Conservation (phyloP, 2,113 vertebrate genomes). For the Gallinago jamesoni region DNA sequence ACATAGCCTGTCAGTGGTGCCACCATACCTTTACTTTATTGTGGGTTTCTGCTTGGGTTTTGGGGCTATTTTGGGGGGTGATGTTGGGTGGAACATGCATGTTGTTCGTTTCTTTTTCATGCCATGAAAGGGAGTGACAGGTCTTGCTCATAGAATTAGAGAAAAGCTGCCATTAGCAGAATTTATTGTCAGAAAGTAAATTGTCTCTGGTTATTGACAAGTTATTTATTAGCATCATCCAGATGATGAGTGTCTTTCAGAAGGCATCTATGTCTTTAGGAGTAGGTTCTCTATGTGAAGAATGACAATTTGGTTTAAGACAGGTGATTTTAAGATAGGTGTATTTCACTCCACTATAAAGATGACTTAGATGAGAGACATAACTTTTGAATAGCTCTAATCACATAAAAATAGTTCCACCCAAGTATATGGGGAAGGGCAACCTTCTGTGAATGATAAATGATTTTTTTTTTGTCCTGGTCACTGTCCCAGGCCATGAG, state of each 20-base stretch:
- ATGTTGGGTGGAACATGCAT: fast-evolving
- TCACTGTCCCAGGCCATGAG: background rate
- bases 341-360: background rate
- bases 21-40: background rate
- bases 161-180: background rate
- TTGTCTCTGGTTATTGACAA: background rate
- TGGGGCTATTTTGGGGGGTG: too few species aligned
- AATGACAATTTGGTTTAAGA: background rate
- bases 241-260: background rate
- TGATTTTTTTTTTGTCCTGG: background rate
- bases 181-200: background rate
- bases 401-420: background rate
- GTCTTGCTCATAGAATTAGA: background rate
- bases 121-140: background rate
- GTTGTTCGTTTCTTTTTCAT: background rate
- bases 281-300: background rate
- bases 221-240: background rate
- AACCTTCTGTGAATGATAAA: background rate
- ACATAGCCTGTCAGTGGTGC: background rate
- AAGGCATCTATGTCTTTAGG: background rate
- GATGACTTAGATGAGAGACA: background rate
- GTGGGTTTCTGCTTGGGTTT: background rate
- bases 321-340: background rate
- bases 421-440: background rate
- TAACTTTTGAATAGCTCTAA: background rate